A percentile compares a stretch with the other conserved stretches of the same genome.
Evolutionary conservation across 2,113 vertebrate genomes (phyloP).

Genomic region (Python bivittatus): DNA sequence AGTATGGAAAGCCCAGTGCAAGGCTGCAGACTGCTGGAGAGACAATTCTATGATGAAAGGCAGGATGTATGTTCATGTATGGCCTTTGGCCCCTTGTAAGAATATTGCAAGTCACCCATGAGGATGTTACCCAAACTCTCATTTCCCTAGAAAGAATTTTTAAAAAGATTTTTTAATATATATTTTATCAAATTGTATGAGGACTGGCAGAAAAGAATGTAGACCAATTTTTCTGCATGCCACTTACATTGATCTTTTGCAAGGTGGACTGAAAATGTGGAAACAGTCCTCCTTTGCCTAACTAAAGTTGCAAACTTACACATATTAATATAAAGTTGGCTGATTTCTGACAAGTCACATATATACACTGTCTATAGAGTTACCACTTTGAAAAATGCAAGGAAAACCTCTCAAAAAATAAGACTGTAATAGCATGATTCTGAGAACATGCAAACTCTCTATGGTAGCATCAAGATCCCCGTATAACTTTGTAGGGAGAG

Average conservation of each 20-base stretch:
- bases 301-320: background rate
- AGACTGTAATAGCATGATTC: constrained; percentile 1
- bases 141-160: too few species aligned
- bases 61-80: background rate
- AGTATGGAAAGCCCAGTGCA: background rate
- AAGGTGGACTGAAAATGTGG: background rate
- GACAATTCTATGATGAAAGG: background rate
- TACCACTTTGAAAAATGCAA: background rate
- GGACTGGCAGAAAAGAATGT: too few species aligned
- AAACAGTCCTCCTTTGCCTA: background rate
- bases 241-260: background rate
- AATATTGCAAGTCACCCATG: background rate
- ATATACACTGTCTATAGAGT: too few species aligned
- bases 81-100: background rate
- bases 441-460: background rate
- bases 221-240: too few species aligned
- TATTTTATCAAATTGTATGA: too few species aligned
- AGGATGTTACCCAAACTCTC: too few species aligned
- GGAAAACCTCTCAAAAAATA: background rate
- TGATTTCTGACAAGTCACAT: too few species aligned
- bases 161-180: too few species aligned
- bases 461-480: constrained; percentile 5
- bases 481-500: background rate
- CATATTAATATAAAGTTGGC: too few species aligned
- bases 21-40: background rate